Evolutionary conservation across 2,113 vertebrate genomes (phyloP).

Genomic region (Stictonetta naevosa): DNA sequence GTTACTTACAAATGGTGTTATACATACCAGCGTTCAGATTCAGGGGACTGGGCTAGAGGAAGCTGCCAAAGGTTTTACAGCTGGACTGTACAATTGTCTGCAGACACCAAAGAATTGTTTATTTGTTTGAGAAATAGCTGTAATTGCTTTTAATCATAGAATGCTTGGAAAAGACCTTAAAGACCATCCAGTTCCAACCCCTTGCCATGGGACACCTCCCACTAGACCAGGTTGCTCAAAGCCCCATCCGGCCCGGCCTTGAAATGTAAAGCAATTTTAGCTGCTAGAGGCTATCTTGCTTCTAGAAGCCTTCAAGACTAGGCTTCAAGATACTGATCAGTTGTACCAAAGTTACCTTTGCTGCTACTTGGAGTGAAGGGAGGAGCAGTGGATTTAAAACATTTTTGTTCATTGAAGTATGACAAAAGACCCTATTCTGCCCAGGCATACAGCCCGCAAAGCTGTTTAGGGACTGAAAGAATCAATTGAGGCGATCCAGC

Average conservation of each 20-base stretch:
- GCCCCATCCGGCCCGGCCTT: no score
- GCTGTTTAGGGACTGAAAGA: conserved; percentile 52
- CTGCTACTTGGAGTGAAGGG: background rate
- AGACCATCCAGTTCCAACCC: no score
- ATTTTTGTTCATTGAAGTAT: conserved; percentile 16
- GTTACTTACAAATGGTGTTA: no score
- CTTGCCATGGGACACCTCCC: no score
- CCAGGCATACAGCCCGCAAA: conserved; percentile 18
- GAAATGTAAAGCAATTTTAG: background rate
- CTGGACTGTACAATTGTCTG: background rate
- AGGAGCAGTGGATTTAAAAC: conserved; percentile 24
- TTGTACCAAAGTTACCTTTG: background rate
- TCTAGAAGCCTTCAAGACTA: background rate
- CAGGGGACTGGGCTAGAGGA: no score
- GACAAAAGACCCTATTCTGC: conserved; percentile 44
- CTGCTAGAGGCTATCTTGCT: background rate
- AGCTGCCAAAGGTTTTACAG: background rate
- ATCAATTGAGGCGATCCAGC: conserved; percentile 41
- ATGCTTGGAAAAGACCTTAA: no score
- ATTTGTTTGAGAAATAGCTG: background rate
- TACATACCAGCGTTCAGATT: no score
- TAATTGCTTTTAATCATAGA: background rate
- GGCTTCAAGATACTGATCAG: background rate
- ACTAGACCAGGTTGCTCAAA: no score
- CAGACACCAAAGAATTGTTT: background rate